These are phyloP conservation scores for Chaitophorus viminalis DNA, from an alignment of 2,888 invertebrate genomes.

Conservation along the genomic window DNA sequence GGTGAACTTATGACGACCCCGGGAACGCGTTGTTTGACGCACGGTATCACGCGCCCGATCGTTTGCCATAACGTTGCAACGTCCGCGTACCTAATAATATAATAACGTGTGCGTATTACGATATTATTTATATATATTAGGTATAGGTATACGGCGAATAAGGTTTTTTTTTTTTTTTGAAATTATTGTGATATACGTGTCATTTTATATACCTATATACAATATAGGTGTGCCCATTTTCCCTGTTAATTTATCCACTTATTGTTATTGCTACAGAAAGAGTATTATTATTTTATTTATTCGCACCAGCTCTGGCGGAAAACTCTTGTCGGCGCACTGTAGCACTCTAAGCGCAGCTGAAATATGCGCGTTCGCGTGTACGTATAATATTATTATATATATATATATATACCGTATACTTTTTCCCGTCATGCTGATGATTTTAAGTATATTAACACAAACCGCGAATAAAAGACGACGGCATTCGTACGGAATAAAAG, in stretches of 20 bases:
- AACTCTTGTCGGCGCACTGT: background rate
- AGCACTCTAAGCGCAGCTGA: too few species aligned
- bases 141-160: background rate
- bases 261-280: background rate
- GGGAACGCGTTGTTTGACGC: background rate
- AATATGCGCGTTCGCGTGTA: background rate
- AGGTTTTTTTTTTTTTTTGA: background rate
- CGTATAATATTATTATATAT: too few species aligned
- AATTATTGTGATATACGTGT: background rate
- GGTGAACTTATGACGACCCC: background rate
- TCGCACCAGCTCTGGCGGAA: constrained; percentile 26
- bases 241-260: background rate
- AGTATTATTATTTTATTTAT: too few species aligned
- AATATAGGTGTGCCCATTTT: background rate
- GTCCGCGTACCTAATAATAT: too few species aligned
- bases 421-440: background rate
- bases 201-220: background rate
- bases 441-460: too few species aligned
- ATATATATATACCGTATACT: background rate
- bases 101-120: too few species aligned
- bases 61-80: background rate
- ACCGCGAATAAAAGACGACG: too few species aligned
- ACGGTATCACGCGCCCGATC: background rate
- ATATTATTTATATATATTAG: too few species aligned
- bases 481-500: too few species aligned